Conservation (phyloP, 2,113 vertebrate genomes). For the Pseudonaja textilis region DNA sequence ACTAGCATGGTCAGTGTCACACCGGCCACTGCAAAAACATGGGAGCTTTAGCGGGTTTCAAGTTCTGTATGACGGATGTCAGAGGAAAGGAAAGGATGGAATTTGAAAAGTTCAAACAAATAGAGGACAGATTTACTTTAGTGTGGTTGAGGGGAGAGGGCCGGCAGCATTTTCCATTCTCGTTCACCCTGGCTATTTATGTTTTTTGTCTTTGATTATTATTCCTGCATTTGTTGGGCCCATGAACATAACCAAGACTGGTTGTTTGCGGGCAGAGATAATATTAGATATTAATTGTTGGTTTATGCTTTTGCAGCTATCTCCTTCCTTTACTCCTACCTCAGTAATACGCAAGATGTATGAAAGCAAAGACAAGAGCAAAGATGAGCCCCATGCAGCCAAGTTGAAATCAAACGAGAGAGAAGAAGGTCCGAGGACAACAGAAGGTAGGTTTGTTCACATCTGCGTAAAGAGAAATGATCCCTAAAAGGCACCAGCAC, state of each 20-base stretch:
- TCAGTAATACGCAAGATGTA: conserved; percentile 99
- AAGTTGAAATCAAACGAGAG: conserved; percentile 75
- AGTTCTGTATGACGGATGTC: not conserved
- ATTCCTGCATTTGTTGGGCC: not conserved
- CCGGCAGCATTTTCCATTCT: not conserved
- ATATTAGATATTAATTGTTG: not conserved
- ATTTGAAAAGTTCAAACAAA: not conserved
- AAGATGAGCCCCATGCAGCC: conserved; percentile 79
- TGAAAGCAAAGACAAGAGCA: conserved; percentile 94
- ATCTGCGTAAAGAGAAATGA: not conserved
- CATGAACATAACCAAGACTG: not conserved
- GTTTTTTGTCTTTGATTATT: not conserved
- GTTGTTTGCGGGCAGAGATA: not conserved
- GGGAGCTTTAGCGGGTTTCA: not conserved
- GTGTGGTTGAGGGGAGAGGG: not conserved
- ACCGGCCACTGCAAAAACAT: not conserved
- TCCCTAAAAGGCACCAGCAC: not conserved
- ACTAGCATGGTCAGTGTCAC: conserved; percentile 89
- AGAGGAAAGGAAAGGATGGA: not conserved
- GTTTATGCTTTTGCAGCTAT: conserved; percentile 75
- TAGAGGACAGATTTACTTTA: too few species aligned
- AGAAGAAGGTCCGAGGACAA: conserved; percentile 77
- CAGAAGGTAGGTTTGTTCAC: conserved; percentile 77
- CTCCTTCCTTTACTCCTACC: conserved; percentile 96
- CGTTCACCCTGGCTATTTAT: not conserved